A percentile compares a stretch with the other conserved stretches of the same genome.
Evolutionary conservation across 2,113 vertebrate species (phyloP).

Genomic region (Syngnathus floridae): DNA sequence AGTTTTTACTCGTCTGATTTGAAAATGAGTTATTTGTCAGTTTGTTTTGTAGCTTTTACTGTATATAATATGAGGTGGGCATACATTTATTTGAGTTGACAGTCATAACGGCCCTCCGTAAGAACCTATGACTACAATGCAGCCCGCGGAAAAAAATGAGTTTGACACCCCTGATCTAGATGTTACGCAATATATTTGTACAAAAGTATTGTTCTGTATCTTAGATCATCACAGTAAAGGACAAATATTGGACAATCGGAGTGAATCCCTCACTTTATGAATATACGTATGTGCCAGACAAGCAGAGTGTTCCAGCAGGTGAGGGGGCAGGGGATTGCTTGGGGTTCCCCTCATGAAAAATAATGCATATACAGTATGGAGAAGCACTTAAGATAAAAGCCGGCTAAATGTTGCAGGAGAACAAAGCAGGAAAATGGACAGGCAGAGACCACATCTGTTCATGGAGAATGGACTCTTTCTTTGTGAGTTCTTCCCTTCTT

Average conservation of each 20-base stretch:
- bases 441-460: constrained; percentile 31
- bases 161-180: too few relatives aligned
- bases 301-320: constrained; percentile 6
- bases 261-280: background rate
- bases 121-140: too few relatives aligned
- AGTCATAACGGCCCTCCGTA: too few relatives aligned
- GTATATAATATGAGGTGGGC: too few relatives aligned
- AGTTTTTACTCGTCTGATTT: too few relatives aligned
- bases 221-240: background rate
- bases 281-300: constrained; percentile 23
- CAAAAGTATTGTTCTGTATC: background rate
- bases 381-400: constrained; percentile 33
- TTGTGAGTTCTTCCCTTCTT: constrained; percentile 27
- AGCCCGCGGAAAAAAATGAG: too few relatives aligned
- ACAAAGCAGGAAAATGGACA: constrained; percentile 33
- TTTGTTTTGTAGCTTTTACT: too few relatives aligned
- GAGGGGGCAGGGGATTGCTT: too few relatives aligned
- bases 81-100: too few relatives aligned
- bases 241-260: constrained; percentile 2
- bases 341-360: constrained; percentile 17
- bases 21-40: too few relatives aligned
- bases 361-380: constrained; percentile 19
- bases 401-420: constrained; percentile 20
- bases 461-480: constrained; percentile 36
- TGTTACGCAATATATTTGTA: too few relatives aligned